A percentile compares a stretch with the other conserved stretches of the same genome.
Evolutionary conservation across 2,888 invertebrate genomes (phyloP).

Genomic region (Linnaemya vulpina): DNA sequence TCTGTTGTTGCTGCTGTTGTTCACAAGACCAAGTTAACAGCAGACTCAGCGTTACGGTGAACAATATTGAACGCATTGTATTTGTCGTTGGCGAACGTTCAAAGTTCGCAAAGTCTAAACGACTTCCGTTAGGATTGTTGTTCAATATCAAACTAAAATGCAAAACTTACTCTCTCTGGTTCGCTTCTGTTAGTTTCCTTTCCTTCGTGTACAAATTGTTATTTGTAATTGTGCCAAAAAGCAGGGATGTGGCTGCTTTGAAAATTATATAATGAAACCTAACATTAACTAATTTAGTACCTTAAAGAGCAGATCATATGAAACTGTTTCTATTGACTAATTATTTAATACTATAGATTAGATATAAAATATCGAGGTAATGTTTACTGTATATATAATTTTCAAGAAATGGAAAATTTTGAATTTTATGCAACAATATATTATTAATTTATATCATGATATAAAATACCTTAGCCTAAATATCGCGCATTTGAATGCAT

Average conservation of each 20-base stretch:
- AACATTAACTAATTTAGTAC: too few relatives aligned
- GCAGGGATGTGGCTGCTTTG: conserved; percentile 10
- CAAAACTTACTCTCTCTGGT: conserved; percentile 50
- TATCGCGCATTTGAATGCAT: too few relatives aligned
- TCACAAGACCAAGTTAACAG: conserved; percentile 53
- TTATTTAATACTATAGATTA: too few relatives aligned
- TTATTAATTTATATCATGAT: too few relatives aligned
- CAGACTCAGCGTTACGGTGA: conserved; percentile 60
- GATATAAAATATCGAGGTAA: too few relatives aligned
- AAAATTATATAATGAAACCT: background rate
- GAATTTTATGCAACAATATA: too few relatives aligned
- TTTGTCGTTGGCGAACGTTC: conserved; percentile 62
- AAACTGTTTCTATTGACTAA: too few relatives aligned
- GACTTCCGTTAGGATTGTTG: conserved; percentile 65
- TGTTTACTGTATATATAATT: too few relatives aligned
- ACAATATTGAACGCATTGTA: conserved; percentile 58
- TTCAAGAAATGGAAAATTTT: too few relatives aligned
- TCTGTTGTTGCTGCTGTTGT: conserved; percentile 30
- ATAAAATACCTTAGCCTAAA: too few relatives aligned
- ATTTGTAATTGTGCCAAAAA: conserved; percentile 55
- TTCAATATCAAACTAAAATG: conserved; percentile 63
- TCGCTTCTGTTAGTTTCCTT: conserved; percentile 51
- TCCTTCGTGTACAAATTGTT: conserved; percentile 62
- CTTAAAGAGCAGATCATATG: too few relatives aligned
- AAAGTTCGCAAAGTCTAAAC: conserved; percentile 67